A percentile compares a stretch with the other conserved stretches of the same genome.
Conservation (phyloP, 2,888 invertebrate genomes). For the Xylophagus ater region DNA sequence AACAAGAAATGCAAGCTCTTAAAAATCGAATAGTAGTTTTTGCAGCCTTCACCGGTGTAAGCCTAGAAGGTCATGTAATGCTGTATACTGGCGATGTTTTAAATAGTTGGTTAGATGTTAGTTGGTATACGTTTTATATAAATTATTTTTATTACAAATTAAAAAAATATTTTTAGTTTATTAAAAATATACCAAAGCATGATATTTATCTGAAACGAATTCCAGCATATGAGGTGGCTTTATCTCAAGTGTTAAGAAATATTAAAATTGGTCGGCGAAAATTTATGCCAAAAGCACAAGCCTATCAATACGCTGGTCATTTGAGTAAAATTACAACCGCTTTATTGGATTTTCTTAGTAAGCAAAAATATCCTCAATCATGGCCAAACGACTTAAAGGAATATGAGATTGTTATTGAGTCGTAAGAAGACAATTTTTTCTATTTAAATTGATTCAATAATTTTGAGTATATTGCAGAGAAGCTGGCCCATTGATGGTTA, state of each 20-base stretch:
- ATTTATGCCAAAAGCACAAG: constrained; percentile 84
- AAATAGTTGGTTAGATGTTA: constrained; percentile 86
- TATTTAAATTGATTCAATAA: background rate
- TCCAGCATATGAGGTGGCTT: constrained; percentile 71
- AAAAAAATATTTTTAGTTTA: constrained; percentile 56
- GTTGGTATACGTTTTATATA: no score
- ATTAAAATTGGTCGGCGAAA: constrained; percentile 80
- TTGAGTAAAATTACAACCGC: constrained; percentile 75
- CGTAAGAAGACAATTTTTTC: constrained; percentile 47
- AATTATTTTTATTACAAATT: no score
- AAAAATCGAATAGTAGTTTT: constrained; percentile 68
- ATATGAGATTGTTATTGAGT: constrained; percentile 79
- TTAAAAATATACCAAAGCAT: constrained; percentile 67
- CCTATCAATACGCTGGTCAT: constrained; percentile 73
- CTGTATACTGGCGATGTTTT: constrained; percentile 87
- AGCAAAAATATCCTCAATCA: constrained; percentile 52
- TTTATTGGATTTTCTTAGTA: constrained; percentile 61
- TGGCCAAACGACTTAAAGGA: constrained; percentile 64
- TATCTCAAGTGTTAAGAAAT: constrained; percentile 71
- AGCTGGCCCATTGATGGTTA: constrained; percentile 86
- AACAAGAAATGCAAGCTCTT: constrained; percentile 54
- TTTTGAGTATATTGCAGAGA: constrained; percentile 48
- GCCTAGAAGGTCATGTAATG: constrained; percentile 79
- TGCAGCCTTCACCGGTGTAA: constrained; percentile 83
- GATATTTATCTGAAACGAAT: constrained; percentile 62